Conservation (phyloP, 2,113 vertebrate genomes). For the Daboia siamensis region DNA sequence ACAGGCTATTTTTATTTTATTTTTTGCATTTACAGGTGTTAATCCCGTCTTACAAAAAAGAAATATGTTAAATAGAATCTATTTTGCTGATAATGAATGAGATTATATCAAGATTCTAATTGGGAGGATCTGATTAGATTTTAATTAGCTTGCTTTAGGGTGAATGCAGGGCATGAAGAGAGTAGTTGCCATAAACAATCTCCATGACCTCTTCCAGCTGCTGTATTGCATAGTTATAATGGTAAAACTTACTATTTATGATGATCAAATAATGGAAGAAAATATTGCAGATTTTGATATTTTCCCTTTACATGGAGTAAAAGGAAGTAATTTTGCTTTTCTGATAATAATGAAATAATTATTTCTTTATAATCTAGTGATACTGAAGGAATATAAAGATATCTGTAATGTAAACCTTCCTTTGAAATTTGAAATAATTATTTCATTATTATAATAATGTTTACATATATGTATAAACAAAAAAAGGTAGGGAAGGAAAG, state of each 20-base stretch:
- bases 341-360: background rate
- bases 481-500: background rate
- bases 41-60: background rate
- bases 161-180: background rate
- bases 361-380: too few relatives aligned
- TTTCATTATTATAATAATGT: too few relatives aligned
- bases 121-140: background rate
- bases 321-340: background rate
- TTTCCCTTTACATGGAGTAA: background rate
- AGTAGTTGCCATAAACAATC: background rate
- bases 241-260: background rate
- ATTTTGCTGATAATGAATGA: background rate
- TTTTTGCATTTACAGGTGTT: background rate
- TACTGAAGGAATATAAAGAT: too few relatives aligned
- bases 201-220: background rate
- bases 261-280: background rate
- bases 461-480: background rate
- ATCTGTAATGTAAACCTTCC: too few relatives aligned
- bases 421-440: too few relatives aligned
- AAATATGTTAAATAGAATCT: slow-evolving; percentile 1
- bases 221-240: background rate
- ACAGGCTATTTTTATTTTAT: background rate
- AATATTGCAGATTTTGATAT: background rate
- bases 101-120: background rate
- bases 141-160: background rate